phyloP scores from a whole-genome alignment of 2,888 invertebrate species.

The Serripes groenlandicus region DNA sequence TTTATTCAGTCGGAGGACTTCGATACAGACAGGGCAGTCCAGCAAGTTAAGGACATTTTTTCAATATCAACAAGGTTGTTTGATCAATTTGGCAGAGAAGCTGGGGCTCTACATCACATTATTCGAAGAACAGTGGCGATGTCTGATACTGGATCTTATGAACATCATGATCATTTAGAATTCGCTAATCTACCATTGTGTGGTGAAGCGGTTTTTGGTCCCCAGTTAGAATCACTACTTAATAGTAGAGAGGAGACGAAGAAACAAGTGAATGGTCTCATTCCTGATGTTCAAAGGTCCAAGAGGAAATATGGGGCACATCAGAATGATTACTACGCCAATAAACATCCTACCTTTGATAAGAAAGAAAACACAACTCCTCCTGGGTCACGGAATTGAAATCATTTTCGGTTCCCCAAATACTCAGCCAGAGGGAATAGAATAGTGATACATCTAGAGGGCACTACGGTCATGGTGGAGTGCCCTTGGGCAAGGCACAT shows the following conservation, averaged over 20 bases:
- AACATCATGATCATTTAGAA: neutral
- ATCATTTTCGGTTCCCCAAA: neutral
- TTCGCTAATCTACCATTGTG: conserved; percentile 4
- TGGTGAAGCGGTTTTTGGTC: conserved; percentile 21
- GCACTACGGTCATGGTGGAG: neutral
- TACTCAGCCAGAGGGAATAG: neutral
- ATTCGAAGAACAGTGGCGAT: neutral
- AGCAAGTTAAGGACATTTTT: conserved; percentile 22
- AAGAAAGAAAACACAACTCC: neutral
- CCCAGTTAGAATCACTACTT: neutral
- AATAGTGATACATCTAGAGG: neutral
- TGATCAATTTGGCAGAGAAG: conserved; percentile 22
- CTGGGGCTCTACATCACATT: conserved; percentile 28
- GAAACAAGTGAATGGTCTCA: conserved; percentile 7
- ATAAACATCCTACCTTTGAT: neutral
- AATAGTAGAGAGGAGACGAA: conserved; percentile 19
- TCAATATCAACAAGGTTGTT: conserved; percentile 13
- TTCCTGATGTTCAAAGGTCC: neutral
- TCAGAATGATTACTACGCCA: too few species aligned
- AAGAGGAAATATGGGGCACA: too few species aligned
- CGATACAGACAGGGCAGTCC: neutral
- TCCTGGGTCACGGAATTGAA: too few species aligned
- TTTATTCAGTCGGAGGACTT: neutral
- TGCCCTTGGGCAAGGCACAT: neutral
- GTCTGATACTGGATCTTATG: conserved; percentile 7